Conservation (phyloP, 2,888 invertebrate genomes). For the Stenichneumon culpator region DNA sequence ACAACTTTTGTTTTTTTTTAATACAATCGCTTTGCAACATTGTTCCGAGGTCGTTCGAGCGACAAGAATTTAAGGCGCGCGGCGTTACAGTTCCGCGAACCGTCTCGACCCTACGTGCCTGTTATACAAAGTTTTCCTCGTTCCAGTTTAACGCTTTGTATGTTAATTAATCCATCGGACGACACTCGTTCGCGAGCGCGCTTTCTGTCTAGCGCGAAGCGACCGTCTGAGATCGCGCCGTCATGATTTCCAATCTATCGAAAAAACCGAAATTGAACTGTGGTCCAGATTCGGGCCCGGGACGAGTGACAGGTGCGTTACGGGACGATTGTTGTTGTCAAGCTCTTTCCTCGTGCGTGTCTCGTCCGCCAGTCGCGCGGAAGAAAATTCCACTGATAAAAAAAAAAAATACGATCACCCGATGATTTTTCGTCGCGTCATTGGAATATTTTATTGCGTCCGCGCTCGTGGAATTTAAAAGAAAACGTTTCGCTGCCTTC, state of each 20-base stretch:
- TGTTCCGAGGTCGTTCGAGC: neutral
- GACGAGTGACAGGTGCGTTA: constrained; percentile 57
- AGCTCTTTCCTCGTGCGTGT: neutral
- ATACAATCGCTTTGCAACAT: neutral
- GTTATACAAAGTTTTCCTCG: neutral
- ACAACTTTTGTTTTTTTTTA: neutral
- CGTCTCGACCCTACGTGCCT: neutral
- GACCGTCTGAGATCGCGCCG: constrained; percentile 4
- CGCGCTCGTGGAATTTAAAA: neutral
- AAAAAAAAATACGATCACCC: neutral
- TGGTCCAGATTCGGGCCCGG: neutral
- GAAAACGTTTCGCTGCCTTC: constrained; percentile 25
- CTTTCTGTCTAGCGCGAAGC: too few relatives aligned
- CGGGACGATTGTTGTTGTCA: constrained; percentile 27
- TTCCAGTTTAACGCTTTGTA: neutral
- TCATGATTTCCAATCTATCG: constrained; percentile 49
- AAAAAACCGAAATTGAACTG: constrained; percentile 58
- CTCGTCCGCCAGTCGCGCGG: neutral
- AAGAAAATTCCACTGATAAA: neutral
- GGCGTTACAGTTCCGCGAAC: neutral
- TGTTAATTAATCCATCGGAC: constrained; percentile 11
- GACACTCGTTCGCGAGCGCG: neutral
- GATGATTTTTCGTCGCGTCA: constrained; percentile 25
- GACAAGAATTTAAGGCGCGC: neutral
- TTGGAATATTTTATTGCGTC: neutral